Evolutionary conservation across 2,888 invertebrate species (phyloP).

Genomic region (Alentia gelatinosa): DNA sequence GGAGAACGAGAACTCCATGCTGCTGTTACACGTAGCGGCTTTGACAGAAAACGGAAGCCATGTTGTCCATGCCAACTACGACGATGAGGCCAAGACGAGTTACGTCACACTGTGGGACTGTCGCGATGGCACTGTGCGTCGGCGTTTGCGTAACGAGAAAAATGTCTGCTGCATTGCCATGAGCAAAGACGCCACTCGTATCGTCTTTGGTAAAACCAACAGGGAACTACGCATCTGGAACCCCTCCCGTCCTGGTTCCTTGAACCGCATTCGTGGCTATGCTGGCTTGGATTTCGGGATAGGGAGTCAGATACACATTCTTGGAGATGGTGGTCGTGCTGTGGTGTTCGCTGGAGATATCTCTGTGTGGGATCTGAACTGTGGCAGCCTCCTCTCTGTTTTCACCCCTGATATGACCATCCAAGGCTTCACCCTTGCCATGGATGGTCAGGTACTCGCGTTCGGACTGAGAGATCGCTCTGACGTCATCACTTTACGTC

Average conservation of each 20-base stretch:
- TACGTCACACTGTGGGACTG: constrained; percentile 79
- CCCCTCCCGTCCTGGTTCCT: constrained; percentile 64
- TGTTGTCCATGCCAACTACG: constrained; percentile 77
- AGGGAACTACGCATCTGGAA: constrained; percentile 78
- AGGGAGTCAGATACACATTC: constrained; percentile 73
- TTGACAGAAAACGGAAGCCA: constrained; percentile 73
- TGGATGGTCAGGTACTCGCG: constrained; percentile 73
- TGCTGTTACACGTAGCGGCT: constrained; percentile 76
- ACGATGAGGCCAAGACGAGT: constrained; percentile 76
- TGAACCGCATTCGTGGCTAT: constrained; percentile 73
- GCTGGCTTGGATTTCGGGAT: constrained; percentile 70
- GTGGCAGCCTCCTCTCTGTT: constrained; percentile 70
- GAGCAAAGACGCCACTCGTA: constrained; percentile 71
- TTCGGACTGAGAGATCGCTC: constrained; percentile 75
- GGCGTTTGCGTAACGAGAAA: constrained; percentile 75
- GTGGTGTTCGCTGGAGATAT: constrained; percentile 77
- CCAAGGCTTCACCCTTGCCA: constrained; percentile 71
- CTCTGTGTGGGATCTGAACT: constrained; percentile 78
- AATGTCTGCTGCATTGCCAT: constrained; percentile 77
- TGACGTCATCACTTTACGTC: constrained; percentile 67
- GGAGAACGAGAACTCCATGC: constrained; percentile 75
- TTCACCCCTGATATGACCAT: constrained; percentile 78
- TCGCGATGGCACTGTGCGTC: constrained; percentile 70
- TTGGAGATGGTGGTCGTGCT: constrained; percentile 70
- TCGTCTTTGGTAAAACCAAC: constrained; percentile 76